Evolutionary conservation across 2,888 invertebrate genomes (phyloP), one percentile per base, ranked within the genome.

Genomic region (Xestia sexstrigata): DNA sequence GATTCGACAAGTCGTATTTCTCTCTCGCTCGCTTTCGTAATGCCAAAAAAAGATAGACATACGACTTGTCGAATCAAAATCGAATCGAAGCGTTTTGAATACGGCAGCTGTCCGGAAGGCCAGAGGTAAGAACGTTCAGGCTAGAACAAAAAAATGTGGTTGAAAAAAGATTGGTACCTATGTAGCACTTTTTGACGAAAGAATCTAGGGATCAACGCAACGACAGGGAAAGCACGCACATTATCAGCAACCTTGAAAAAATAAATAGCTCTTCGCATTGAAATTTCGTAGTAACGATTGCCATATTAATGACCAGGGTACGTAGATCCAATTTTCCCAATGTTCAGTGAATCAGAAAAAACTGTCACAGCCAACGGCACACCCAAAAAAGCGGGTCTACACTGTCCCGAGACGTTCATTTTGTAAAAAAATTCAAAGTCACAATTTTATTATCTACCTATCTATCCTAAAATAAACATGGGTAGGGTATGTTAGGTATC

Each of bases 291-390:
- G 72, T 45, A 30, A 72, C n/a, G 23, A 49, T 9, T 23, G 39
- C n/a, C 39, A 65, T n/a, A n/a, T 11, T 45, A 7, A 45, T 47
- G 26, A 60, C 35, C 35, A 47, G 17, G 23, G 74, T 55, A 35
- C 9, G 35, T 26, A 23, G 60, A 30, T 30, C 26, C 49, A 42
- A 75, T 62, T 49, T 62, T 30, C 17, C 15, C 30, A 49, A 76
- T 42, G 47, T 30, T 62, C 45, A 47, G 20, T 74, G 30, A 74
- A 60, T 17, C 30, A 42, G n/a, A 42, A 76, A 60, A 75, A 49
- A 4, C 17, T 49, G 62, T 49, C 39, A n/a, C 26, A 76, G 62
- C 17, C 30, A 76, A 49, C 30, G 17, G 35, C n/a, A n/a, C n/a
- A 35, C 17, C 26, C 35, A 17, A 74, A 60, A 55, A 26, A 35